These are phyloP conservation scores for Tanypteryx hageni DNA, from an alignment of 2,888 invertebrate species.

Conservation along the genomic window DNA sequence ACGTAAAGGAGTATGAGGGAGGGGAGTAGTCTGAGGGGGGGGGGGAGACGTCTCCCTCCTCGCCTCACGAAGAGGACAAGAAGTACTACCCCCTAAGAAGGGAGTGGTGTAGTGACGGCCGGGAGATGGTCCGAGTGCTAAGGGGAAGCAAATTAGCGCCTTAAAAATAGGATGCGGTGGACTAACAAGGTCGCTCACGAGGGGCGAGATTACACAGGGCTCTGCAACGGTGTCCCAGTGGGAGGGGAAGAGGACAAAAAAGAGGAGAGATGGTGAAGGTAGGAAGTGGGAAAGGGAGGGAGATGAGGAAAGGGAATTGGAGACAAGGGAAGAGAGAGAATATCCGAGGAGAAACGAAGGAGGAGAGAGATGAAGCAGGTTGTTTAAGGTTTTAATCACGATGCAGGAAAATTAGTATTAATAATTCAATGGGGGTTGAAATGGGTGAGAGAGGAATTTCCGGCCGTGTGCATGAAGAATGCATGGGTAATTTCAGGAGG, in stretches of 20 bases:
- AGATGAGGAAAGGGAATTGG: background rate
- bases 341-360: background rate
- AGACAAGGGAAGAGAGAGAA: background rate
- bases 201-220: constrained; percentile 35
- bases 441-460: constrained; percentile 49
- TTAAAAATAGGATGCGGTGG: constrained; percentile 59
- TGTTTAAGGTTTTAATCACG: constrained; percentile 57
- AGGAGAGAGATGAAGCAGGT: background rate
- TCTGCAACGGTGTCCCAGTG: background rate
- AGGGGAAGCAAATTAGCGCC: constrained; percentile 60
- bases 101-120: background rate
- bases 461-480: constrained; percentile 55
- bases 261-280: background rate
- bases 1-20: background rate
- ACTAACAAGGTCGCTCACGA: constrained; percentile 61
- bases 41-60: background rate
- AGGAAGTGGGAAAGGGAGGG: background rate
- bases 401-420: constrained; percentile 54
- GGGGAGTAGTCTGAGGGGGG: background rate
- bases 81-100: background rate
- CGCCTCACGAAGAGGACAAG: background rate
- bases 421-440: constrained; percentile 38
- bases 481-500: constrained; percentile 43
- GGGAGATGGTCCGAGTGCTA: constrained; percentile 11
- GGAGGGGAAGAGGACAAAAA: background rate